Evolutionary conservation across 2,113 vertebrate genomes (phyloP).

Genomic region (Ornithorhynchus anatinus): DNA sequence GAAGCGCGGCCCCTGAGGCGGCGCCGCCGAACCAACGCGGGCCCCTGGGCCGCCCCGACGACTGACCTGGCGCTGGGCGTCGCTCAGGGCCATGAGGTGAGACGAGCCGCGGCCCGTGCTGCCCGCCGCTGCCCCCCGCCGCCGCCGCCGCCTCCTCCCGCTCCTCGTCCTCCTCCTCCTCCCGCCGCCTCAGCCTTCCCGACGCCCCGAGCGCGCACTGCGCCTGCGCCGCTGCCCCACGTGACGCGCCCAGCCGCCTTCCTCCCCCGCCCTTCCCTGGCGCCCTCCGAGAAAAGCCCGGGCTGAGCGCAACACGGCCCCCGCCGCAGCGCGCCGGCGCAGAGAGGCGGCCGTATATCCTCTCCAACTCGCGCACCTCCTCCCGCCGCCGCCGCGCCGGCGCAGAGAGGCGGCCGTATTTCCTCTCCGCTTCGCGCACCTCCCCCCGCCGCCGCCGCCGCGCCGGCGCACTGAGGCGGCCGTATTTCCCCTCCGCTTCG

Average conservation of each 20-base stretch:
- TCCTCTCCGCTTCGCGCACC: background rate
- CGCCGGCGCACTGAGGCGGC: too few species aligned
- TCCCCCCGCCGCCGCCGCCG: background rate
- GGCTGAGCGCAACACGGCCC: background rate
- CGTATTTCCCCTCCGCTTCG: too few species aligned
- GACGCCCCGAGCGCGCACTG: background rate
- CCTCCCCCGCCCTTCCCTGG: too few species aligned
- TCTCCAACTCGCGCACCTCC: too few species aligned
- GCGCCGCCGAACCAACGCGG: too few species aligned
- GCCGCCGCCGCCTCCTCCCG: slow-evolving; percentile 29
- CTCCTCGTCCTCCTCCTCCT: slow-evolving; percentile 33
- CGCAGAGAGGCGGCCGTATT: too few species aligned
- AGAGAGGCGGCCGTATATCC: background rate
- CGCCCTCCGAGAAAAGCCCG: background rate
- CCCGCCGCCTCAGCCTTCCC: background rate
- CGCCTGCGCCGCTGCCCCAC: background rate
- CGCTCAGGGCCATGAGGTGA: background rate
- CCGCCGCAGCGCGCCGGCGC: background rate
- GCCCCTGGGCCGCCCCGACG: background rate
- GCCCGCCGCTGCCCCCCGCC: background rate
- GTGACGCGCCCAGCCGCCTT: background rate
- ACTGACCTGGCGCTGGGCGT: background rate
- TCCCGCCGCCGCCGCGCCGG: too few species aligned
- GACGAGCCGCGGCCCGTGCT: background rate
- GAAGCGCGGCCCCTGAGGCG: too few species aligned